A percentile compares a stretch with the other conserved stretches of the same genome.
Conservation (phyloP, 2,888 invertebrate genomes). For the Tetramorium bicarinatum region DNA sequence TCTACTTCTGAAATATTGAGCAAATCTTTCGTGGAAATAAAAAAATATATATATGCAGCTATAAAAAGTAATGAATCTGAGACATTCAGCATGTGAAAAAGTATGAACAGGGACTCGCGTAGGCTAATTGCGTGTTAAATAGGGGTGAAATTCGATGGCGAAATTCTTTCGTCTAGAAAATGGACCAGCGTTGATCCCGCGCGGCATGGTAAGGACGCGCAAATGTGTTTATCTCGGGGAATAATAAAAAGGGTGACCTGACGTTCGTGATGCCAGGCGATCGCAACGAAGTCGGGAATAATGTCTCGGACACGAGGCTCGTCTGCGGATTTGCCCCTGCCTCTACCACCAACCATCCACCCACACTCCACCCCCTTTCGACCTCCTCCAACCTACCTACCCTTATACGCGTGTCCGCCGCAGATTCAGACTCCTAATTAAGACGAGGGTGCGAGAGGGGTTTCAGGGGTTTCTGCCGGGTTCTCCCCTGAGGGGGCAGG, state of each 20-base stretch:
- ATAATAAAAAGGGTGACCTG: slow-evolving; percentile 77
- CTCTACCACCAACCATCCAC: slow-evolving; percentile 58
- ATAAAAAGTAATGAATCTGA: background rate
- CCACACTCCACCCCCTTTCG: slow-evolving; percentile 67
- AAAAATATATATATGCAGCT: background rate
- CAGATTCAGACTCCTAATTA: slow-evolving; percentile 95
- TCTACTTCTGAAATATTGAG: slow-evolving; percentile 40
- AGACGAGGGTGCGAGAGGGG: slow-evolving; percentile 89
- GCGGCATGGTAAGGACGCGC: slow-evolving; percentile 67
- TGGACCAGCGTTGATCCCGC: slow-evolving; percentile 42
- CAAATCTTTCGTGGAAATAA: background rate
- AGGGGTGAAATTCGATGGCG: slow-evolving; percentile 41
- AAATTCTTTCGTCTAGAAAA: slow-evolving; percentile 69
- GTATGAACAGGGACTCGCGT: background rate
- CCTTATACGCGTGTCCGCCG: slow-evolving; percentile 91
- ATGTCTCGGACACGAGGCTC: slow-evolving; percentile 86
- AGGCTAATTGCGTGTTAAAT: slow-evolving; percentile 46
- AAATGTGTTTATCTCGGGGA: slow-evolving; percentile 76
- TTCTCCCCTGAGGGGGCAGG: slow-evolving; percentile 76
- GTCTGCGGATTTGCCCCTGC: slow-evolving; percentile 75
- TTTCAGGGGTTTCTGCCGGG: slow-evolving; percentile 82
- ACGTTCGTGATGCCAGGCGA: slow-evolving; percentile 68
- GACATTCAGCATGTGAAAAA: background rate
- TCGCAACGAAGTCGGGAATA: slow-evolving; percentile 84
- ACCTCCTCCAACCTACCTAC: slow-evolving; percentile 80